Evolutionary conservation across 2,888 invertebrate species (phyloP).

Genomic region (Drosophila rubida): DNA sequence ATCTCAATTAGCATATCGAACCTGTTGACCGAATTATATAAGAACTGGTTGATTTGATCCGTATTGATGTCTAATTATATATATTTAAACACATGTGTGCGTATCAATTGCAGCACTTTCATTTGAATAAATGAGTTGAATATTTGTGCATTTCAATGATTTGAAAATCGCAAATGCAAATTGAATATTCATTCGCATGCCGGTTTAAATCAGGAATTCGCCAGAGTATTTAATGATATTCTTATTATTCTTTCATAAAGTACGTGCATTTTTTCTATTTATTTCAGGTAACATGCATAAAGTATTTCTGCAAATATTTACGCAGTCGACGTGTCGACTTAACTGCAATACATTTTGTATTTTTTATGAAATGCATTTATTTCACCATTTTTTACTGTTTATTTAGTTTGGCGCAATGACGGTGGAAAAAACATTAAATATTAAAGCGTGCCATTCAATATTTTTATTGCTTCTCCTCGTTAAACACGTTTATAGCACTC

Average conservation of each 20-base stretch:
- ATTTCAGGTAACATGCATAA: neutral
- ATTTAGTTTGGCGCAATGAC: neutral
- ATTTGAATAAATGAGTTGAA: neutral
- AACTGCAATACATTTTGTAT: neutral
- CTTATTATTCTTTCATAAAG: neutral
- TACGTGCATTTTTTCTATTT: neutral
- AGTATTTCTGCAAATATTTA: slow-evolving; percentile 23
- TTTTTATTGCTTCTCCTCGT: slow-evolving; percentile 7
- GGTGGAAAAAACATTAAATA: slow-evolving; percentile 7
- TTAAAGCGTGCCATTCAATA: slow-evolving; percentile 12
- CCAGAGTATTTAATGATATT: neutral
- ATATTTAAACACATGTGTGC: neutral
- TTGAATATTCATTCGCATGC: neutral
- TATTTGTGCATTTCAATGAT: neutral
- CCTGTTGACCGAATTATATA: neutral
- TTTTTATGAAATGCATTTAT: neutral
- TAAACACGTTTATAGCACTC: slow-evolving; percentile 1
- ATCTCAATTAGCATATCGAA: neutral
- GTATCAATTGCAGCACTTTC: neutral
- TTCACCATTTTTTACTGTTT: neutral
- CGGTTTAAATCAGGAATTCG: neutral
- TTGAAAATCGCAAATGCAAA: neutral
- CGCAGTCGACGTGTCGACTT: slow-evolving; percentile 8
- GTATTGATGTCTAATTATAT: too few relatives aligned
- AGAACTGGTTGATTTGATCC: neutral